Conservation (phyloP, 2,113 vertebrate genomes). For the Indicator maculatus region DNA sequence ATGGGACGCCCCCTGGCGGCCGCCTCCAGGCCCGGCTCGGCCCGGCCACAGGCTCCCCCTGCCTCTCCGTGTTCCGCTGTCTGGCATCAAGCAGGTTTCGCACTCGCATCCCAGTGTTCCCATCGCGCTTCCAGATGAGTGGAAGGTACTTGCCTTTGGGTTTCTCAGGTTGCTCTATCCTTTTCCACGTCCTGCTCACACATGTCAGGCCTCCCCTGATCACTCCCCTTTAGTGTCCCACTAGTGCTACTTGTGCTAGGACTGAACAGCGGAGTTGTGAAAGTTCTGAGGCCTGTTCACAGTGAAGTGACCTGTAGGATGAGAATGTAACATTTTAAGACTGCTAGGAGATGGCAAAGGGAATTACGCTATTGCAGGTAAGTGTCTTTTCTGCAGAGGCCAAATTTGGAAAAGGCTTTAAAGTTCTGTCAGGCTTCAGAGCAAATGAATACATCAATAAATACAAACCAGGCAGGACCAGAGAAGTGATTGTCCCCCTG, state of each 20-base stretch:
- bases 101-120: rapidly evolving
- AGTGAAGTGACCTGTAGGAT: background rate
- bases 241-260: background rate
- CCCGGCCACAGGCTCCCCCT: too few relatives aligned
- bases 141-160: background rate
- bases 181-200: rapidly evolving
- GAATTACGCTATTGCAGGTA: background rate
- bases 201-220: background rate
- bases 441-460: background rate
- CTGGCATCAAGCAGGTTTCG: rapidly evolving
- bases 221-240: rapidly evolving
- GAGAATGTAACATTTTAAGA: background rate
- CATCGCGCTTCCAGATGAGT: rapidly evolving
- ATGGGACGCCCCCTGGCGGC: background rate
- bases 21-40: rapidly evolving
- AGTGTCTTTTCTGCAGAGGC: background rate
- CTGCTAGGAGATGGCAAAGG: background rate
- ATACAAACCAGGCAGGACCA: background rate
- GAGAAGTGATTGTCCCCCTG: too few relatives aligned
- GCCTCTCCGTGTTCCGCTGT: rapidly evolving
- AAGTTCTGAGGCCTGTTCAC: background rate
- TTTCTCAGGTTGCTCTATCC: background rate
- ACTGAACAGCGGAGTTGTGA: background rate
- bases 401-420: background rate
- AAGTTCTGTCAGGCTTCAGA: background rate